Conservation (phyloP, 2,113 vertebrate species). For the Amphilophus citrinellus region DNA sequence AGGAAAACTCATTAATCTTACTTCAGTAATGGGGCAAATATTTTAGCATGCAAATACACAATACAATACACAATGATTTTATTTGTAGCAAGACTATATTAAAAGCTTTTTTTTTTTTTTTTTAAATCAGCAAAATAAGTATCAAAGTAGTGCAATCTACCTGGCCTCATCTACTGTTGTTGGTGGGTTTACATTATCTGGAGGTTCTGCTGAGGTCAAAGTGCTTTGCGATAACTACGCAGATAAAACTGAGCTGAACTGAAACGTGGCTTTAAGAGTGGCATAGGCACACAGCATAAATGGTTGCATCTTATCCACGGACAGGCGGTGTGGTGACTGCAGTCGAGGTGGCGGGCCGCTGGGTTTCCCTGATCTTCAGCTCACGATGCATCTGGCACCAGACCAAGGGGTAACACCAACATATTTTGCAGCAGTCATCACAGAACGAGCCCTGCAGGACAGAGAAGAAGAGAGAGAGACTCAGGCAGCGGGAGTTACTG, state of each 20-base stretch:
- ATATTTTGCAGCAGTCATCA: conserved; percentile 68
- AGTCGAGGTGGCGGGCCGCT: fast-evolving
- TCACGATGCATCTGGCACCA: conserved; percentile 85
- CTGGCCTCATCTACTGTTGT: too few species aligned
- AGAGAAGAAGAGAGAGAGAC: not conserved
- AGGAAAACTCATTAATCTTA: too few species aligned
- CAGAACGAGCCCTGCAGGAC: conserved; percentile 74
- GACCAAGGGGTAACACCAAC: conserved; percentile 70
- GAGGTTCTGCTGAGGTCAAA: not conserved
- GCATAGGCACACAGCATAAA: not conserved
- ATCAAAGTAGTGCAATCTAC: too few species aligned
- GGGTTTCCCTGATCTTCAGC: conserved; percentile 62
- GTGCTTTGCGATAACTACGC: not conserved
- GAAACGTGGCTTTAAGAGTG: not conserved
- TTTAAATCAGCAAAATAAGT: too few species aligned
- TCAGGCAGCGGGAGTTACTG: too few species aligned
- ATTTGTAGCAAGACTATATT: too few species aligned
- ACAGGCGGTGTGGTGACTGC: conserved; percentile 67
- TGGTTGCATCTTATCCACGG: not conserved
- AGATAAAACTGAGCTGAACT: not conserved
- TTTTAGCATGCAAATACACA: too few species aligned
- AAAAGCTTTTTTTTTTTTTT: too few species aligned
- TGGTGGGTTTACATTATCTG: not conserved
- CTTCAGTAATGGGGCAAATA: too few species aligned
- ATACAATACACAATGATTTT: too few species aligned